Base-by-base conservation (phyloP, 2,797 vertebrate species). In the Chanos chanos region DNA sequence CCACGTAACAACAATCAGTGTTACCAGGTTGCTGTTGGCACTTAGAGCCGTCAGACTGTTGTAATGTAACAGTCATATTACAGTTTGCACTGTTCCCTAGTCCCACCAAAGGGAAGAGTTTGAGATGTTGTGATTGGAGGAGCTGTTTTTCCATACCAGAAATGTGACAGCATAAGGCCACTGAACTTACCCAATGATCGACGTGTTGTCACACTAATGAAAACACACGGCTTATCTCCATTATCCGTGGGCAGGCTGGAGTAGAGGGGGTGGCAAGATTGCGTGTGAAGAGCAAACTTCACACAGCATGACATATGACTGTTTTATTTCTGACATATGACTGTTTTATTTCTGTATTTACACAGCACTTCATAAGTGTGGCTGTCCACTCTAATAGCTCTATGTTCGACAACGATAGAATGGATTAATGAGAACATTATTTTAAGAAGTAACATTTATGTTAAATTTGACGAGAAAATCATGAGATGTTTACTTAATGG, bases 401-500 rank as follows among this genome's bases (percentile, higher is more conserved):
- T 6, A 10, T 16, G 16, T 21, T 31, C 16, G 37, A 30, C 24
- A 15, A 5, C 13, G 4, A 37, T 21, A 22, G 12, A 12, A 27
- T 3, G 1, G 49, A 19, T 27, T n/a, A 0, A 9, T 27, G 33
- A 18, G 30, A 12, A 3, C 21, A 16, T 3, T 18, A 15, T 50
- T 50, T 10, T 12, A 33, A 33, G 6, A 33, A 21, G 5, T 5
- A 19, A 36, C 15, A 19, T 2, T 6, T n/a, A 2, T 12, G 12
- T 16, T 22, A 8, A 25, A 37, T 30, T 57, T 58, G 7, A 5
- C 21, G 12, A 27, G 27, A 41, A 54, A 40, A 18, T 13, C 48
- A n/a, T 36, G n/a, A n/a, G 43, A 16, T 2, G 22, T 54, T 40
- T 51, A 43, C 47, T 21, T 45, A 62, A 3, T 71, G 68, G 41